Base-by-base conservation (phyloP, 2,113 vertebrate species). In the Trogon melanurus region DNA sequence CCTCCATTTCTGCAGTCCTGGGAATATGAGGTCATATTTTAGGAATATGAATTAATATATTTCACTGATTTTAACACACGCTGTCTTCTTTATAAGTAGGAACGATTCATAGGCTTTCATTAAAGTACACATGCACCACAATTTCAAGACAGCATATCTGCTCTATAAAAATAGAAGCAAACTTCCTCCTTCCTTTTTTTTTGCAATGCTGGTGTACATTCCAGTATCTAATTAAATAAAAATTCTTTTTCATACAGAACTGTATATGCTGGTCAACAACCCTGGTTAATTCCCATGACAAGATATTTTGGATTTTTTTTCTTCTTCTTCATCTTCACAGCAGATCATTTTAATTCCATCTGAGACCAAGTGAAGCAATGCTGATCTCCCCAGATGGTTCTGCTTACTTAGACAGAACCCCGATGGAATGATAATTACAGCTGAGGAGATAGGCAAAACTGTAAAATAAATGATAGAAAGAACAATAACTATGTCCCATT, bases 351-450 rank as follows among this genome's bases (percentile, higher is more conserved):
- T 94, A 78, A 96, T 97, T 96, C 95, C 83, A 88, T 69, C 82
- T 29, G 50, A 94, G 79, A 88, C 71, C 19, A 48, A 93, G 56
- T 8, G 72, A 93, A 85, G 89, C 75, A 90, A 82, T 65, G 75
- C 75, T 93, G 94, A 95, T 97, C 95, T 96, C 93, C 96, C 93
- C 92, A 97, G 92, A 95, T 88, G 85, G 72, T 67, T 96, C 89
- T 94, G 81, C 84, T 95, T 95, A 89, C 89, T 88, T 92, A 91
- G 72, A 61, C 61, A 96, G 86, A 95, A 93, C 82, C 79, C 60
- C 2, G 0, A 72, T 64, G 65, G 94, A 96, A 97, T 95, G 82
- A 90, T 88, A 95, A 95, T 91, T 95, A 88, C 74, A 93, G 70
- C 79, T 90, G 61, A 95, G 74, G 51, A 89, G 62, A 80, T 16